Evolutionary conservation across 1,140 invertebrate genomes (phyloP).

Genomic region (Drosophila bifasciata): DNA sequence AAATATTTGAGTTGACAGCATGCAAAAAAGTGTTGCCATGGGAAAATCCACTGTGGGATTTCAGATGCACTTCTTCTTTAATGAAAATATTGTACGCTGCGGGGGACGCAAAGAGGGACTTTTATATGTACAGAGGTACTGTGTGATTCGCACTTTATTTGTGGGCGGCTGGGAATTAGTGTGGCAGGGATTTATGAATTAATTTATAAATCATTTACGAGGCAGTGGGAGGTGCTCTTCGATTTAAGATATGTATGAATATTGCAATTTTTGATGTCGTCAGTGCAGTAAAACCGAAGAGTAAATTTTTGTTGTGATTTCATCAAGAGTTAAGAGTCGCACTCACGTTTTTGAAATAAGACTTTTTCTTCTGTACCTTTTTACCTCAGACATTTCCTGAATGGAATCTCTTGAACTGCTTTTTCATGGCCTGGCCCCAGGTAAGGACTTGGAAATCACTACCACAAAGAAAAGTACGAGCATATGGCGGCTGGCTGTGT

Average conservation of each 20-base stretch:
- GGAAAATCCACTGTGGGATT: constrained; percentile 43
- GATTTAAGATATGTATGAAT: too few species aligned
- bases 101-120: background rate
- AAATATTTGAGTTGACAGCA: constrained; percentile 64
- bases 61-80: constrained; percentile 19
- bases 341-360: background rate
- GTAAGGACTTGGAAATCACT: background rate
- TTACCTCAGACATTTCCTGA: constrained; percentile 1
- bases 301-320: background rate
- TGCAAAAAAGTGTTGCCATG: constrained; percentile 25
- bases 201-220: too few species aligned
- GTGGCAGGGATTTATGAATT: background rate
- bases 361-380: background rate
- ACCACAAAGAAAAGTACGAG: background rate
- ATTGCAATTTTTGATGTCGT: too few species aligned
- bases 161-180: background rate
- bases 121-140: too few species aligned
- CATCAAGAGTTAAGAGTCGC: background rate
- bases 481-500: too few species aligned
- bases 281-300: background rate
- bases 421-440: background rate
- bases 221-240: too few species aligned
- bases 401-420: background rate
- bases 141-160: background rate
- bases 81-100: constrained; percentile 48